phyloP scores from a whole-genome alignment of 2,888 invertebrate species.

The Imbricaverruca yamaguchii region DNA sequence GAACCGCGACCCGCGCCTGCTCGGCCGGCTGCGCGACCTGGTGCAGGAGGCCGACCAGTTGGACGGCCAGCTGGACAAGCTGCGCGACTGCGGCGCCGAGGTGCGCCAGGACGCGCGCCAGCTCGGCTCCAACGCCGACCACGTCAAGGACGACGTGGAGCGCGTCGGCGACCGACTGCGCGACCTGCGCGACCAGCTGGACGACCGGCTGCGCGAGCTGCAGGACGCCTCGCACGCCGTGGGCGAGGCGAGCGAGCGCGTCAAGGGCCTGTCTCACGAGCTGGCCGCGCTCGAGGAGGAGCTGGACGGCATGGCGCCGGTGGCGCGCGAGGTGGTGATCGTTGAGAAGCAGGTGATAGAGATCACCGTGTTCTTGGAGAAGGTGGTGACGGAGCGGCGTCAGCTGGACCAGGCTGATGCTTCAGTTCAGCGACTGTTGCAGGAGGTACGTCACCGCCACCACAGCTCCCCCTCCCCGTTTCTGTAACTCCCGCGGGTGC shows the following conservation, averaged over 20 bases:
- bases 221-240: slow-evolving; percentile 81
- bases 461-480: too few relatives aligned
- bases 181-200: slow-evolving; percentile 65
- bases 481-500: too few relatives aligned
- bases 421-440: slow-evolving; percentile 64
- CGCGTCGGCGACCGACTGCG: slow-evolving; percentile 65
- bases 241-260: slow-evolving; percentile 76
- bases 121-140: slow-evolving; percentile 63
- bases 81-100: slow-evolving; percentile 63
- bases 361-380: slow-evolving; percentile 45
- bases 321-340: slow-evolving; percentile 77
- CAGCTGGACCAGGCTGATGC: slow-evolving; percentile 56
- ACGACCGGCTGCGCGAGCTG: slow-evolving; percentile 67
- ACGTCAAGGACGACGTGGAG: slow-evolving; percentile 69
- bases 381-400: slow-evolving; percentile 40
- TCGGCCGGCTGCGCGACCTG: slow-evolving; percentile 68
- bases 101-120: slow-evolving; percentile 67
- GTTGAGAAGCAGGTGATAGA: slow-evolving; percentile 78
- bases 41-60: slow-evolving; percentile 72
- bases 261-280: slow-evolving; percentile 68
- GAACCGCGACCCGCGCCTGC: slow-evolving; percentile 67
- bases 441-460: background rate
- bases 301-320: slow-evolving; percentile 73
- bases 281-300: slow-evolving; percentile 72
- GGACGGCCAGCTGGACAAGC: slow-evolving; percentile 61